Conservation (phyloP, 1,140 invertebrate genomes). For the Cyclina sinensis region DNA sequence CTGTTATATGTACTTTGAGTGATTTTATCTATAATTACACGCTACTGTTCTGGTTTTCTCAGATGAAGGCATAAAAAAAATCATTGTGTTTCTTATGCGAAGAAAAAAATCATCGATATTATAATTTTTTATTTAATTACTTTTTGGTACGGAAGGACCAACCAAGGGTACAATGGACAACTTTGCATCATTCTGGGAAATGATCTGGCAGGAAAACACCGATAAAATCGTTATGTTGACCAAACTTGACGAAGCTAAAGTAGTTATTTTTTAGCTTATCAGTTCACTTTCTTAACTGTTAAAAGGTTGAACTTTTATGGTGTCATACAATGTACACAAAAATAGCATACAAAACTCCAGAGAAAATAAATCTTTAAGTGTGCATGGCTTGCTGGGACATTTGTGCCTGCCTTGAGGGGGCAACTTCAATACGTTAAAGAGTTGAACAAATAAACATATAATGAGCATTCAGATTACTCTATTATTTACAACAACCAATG, state of each 20-base stretch:
- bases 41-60: neutral
- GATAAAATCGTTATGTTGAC: constrained; percentile 84
- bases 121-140: neutral
- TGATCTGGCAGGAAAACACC: constrained; percentile 84
- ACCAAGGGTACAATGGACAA: no score
- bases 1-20: neutral
- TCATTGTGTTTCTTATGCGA: neutral
- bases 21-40: neutral
- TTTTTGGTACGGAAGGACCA: neutral
- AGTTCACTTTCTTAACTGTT: no score
- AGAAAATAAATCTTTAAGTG: no score
- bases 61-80: neutral
- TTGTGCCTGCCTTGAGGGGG: no score
- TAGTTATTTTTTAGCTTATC: neutral
- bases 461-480: no score
- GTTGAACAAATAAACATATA: no score
- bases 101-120: neutral
- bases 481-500: no score
- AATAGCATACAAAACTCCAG: no score
- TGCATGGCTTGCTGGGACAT: no score
- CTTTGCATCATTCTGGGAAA: constrained; percentile 79
- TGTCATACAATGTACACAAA: no score
- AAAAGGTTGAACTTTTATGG: no score
- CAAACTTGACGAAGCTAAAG: constrained; percentile 74
- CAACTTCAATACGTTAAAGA: no score